These are phyloP conservation scores for Dynastes tityus DNA, from an alignment of 2,888 invertebrate species.

Conservation along the genomic window DNA sequence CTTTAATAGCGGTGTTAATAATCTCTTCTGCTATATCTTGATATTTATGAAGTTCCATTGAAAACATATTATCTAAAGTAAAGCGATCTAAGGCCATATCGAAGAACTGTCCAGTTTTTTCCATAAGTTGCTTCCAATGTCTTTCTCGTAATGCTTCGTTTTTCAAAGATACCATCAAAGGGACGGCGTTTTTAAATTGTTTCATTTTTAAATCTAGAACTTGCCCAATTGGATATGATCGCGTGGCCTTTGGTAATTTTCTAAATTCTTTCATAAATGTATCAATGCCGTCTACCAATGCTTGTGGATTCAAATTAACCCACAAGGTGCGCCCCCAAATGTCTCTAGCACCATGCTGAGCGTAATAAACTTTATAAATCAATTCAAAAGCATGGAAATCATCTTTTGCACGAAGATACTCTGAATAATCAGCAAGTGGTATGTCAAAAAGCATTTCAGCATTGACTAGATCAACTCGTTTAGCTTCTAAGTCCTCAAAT, in stretches of 20 bases:
- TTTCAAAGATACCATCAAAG: slow-evolving; percentile 92
- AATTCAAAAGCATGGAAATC: slow-evolving; percentile 80
- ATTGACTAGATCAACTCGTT: slow-evolving; percentile 77
- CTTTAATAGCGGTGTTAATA: slow-evolving; percentile 91
- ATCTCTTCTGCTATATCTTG: slow-evolving; percentile 90
- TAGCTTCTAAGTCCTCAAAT: slow-evolving; percentile 79
- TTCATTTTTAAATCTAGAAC: slow-evolving; percentile 88
- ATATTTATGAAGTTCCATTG: slow-evolving; percentile 91
- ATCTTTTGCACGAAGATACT: slow-evolving; percentile 77
- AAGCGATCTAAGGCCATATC: slow-evolving; percentile 93
- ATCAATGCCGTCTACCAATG: slow-evolving; percentile 89
- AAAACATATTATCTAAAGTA: slow-evolving; percentile 92
- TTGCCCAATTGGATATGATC: slow-evolving; percentile 76
- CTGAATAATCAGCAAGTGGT: slow-evolving; percentile 87
- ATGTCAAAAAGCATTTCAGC: slow-evolving; percentile 93
- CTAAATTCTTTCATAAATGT: slow-evolving; percentile 85
- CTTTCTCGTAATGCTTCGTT: slow-evolving; percentile 91
- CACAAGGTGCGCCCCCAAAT: slow-evolving; percentile 91
- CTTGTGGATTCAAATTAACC: slow-evolving; percentile 89
- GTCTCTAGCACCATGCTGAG: slow-evolving; percentile 84
- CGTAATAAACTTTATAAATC: slow-evolving; percentile 84
- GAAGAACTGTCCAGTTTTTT: slow-evolving; percentile 86
- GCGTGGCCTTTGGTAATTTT: slow-evolving; percentile 79
- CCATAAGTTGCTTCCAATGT: slow-evolving; percentile 93
- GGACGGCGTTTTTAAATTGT: slow-evolving; percentile 89